These are phyloP conservation scores for Congeria kusceri DNA, from an alignment of 2,888 invertebrate species.

Conservation along the genomic window DNA sequence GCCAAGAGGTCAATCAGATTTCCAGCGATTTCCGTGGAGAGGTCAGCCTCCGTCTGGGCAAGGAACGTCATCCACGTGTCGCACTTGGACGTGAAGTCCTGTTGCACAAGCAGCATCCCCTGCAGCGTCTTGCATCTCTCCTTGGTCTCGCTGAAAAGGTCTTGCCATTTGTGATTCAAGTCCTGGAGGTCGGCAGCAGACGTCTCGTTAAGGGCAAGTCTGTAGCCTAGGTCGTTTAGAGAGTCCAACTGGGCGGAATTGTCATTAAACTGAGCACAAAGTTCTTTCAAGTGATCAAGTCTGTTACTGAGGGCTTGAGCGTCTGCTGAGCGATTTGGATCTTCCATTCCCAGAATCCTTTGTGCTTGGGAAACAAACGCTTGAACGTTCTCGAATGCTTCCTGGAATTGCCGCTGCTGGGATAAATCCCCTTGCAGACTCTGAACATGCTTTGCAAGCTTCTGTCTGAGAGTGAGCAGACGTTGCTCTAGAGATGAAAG, in stretches of 20 bases:
- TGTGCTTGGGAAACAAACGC: slow-evolving; percentile 77
- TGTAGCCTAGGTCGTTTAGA: slow-evolving; percentile 82
- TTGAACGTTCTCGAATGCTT: slow-evolving; percentile 73
- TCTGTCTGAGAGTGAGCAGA: slow-evolving; percentile 74
- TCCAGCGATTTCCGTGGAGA: slow-evolving; percentile 79
- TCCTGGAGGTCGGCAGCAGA: slow-evolving; percentile 75
- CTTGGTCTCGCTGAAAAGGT: slow-evolving; percentile 69
- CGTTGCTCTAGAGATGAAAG: slow-evolving; percentile 80
- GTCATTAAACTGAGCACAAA: slow-evolving; percentile 76
- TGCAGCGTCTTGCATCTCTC: slow-evolving; percentile 78
- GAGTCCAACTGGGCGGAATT: slow-evolving; percentile 76
- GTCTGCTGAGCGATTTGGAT: slow-evolving; percentile 77
- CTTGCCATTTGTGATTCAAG: slow-evolving; percentile 81
- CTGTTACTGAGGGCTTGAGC: slow-evolving; percentile 69
- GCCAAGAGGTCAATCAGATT: slow-evolving; percentile 79
- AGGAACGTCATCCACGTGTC: slow-evolving; percentile 83
- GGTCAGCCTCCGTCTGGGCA: slow-evolving; percentile 80
- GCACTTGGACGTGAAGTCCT: slow-evolving; percentile 83
- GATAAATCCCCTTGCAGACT: slow-evolving; percentile 73
- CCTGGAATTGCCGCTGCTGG: slow-evolving; percentile 74
- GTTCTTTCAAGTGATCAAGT: slow-evolving; percentile 74
- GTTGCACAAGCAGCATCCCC: slow-evolving; percentile 77
- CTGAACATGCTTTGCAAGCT: slow-evolving; percentile 74
- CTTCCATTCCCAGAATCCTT: slow-evolving; percentile 69
- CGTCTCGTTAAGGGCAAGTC: slow-evolving; percentile 77